Evolutionary conservation across 2,113 vertebrate genomes (phyloP).

Genomic region (Eretmochelys imbricata): DNA sequence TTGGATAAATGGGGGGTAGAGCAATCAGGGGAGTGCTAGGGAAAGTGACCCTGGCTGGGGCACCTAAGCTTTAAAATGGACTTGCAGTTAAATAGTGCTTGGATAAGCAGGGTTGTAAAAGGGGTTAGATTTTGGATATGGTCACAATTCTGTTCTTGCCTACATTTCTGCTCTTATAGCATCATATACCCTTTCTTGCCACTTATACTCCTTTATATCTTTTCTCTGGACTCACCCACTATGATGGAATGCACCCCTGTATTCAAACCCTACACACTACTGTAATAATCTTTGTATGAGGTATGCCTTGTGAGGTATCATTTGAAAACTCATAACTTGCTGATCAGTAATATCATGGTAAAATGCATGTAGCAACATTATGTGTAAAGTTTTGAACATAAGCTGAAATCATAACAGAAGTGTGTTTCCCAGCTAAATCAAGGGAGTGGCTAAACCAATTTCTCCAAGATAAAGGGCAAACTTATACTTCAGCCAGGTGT

Average conservation of each 20-base stretch:
- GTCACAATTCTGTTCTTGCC: background rate
- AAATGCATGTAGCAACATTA: background rate
- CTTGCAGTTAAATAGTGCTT: conserved; percentile 40
- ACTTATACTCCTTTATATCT: background rate
- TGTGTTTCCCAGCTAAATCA: background rate
- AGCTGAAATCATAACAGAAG: background rate
- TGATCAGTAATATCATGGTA: background rate
- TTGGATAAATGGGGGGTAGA: conserved; percentile 2
- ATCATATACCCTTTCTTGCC: background rate
- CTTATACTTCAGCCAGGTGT: background rate
- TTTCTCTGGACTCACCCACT: background rate
- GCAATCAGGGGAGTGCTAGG: conserved; percentile 26
- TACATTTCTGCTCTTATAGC: background rate
- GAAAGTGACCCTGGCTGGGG: conserved; percentile 6
- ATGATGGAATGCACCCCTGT: background rate
- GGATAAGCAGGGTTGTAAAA: conserved; percentile 39
- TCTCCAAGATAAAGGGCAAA: background rate
- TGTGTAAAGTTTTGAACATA: background rate
- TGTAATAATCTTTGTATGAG: background rate
- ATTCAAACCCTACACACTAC: background rate
- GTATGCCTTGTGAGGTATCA: background rate
- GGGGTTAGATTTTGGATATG: background rate
- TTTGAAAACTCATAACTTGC: background rate
- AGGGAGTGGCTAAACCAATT: background rate
- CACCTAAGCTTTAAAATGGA: conserved; percentile 40